Percentiles rank a stretch among this genome's conserved stretches.
Evolutionary conservation across 1,140 invertebrate species (phyloP).

Genomic region (honey bee (Apis mellifera)): DNA sequence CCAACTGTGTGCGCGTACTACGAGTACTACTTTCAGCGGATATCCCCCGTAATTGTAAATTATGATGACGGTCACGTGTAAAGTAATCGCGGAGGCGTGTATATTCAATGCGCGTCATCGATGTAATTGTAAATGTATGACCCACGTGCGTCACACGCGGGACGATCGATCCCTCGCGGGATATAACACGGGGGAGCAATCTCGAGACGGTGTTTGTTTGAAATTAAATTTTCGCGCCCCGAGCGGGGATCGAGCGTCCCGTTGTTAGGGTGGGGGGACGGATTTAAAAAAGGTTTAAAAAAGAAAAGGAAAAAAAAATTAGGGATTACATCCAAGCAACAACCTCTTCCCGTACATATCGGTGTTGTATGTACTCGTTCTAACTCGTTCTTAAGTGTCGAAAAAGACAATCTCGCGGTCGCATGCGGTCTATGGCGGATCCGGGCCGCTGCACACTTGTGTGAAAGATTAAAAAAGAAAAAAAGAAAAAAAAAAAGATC

Average conservation of each 20-base stretch:
- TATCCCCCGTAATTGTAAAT: slow-evolving; percentile 45
- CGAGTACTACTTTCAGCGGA: slow-evolving; percentile 45
- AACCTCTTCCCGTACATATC: slow-evolving; percentile 71
- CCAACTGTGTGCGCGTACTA: slow-evolving; percentile 42
- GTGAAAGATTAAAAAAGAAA: neutral
- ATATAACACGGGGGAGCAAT: neutral
- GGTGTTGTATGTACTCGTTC: slow-evolving; percentile 64
- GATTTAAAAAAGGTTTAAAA: slow-evolving; percentile 1
- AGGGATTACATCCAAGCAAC: slow-evolving; percentile 61
- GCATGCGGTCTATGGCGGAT: slow-evolving; percentile 29
- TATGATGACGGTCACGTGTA: slow-evolving; percentile 35
- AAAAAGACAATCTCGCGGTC: slow-evolving; percentile 65
- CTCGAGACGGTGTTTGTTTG: neutral
- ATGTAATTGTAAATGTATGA: slow-evolving; percentile 46
- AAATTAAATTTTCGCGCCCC: neutral
- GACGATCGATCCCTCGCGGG: slow-evolving; percentile 11
- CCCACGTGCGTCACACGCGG: slow-evolving; percentile 30
- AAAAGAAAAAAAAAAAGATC: too few species aligned
- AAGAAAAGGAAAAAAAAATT: slow-evolving; percentile 8
- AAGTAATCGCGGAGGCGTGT: slow-evolving; percentile 42
- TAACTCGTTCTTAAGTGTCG: slow-evolving; percentile 58
- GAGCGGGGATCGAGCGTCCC: neutral
- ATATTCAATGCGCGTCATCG: slow-evolving; percentile 27
- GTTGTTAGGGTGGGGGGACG: neutral
- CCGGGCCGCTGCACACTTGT: neutral